phyloP scores from a whole-genome alignment of 2,113 vertebrate species.

The Eolophus roseicapilla region DNA sequence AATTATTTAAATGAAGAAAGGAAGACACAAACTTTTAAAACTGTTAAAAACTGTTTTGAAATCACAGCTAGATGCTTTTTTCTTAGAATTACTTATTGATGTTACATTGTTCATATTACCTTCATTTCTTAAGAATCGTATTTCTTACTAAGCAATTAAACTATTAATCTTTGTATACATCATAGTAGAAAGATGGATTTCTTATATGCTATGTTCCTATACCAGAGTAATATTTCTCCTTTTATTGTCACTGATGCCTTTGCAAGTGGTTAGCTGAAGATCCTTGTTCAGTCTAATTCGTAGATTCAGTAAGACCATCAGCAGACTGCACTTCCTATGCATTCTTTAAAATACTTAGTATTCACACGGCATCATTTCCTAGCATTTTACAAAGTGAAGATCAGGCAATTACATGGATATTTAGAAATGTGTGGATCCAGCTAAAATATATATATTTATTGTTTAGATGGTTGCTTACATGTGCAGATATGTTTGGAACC shows the following conservation, averaged over 20 bases:
- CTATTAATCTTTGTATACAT: neutral
- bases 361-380: neutral
- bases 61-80: neutral
- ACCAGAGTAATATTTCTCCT: neutral
- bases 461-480: neutral
- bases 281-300: neutral
- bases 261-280: neutral
- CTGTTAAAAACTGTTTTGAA: neutral
- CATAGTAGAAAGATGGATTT: neutral
- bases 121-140: neutral
- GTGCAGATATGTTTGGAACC: neutral
- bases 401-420: neutral
- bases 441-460: neutral
- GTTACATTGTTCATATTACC: neutral
- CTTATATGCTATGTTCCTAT: neutral
- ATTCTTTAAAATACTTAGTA: neutral
- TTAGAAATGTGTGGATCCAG: neutral
- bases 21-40: neutral
- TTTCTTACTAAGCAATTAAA: neutral
- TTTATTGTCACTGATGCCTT: neutral
- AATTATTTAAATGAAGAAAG: neutral
- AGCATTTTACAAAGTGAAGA: neutral
- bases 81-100: neutral
- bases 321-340: neutral
- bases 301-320: neutral